phyloP scores from a whole-genome alignment of 2,888 invertebrate genomes.

The Hemicrepidius hirtus region DNA sequence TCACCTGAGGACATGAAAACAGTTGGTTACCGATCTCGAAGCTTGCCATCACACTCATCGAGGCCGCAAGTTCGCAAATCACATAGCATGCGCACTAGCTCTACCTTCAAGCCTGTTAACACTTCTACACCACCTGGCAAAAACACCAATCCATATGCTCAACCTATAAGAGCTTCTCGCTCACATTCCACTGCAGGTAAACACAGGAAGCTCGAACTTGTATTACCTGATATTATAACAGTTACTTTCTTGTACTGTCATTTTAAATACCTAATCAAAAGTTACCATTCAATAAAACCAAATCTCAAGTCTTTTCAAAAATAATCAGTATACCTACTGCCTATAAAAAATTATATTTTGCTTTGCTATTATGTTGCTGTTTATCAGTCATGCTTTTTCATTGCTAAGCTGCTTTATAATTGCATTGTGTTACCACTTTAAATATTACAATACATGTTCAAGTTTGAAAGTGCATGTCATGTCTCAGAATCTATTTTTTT shows the following conservation, averaged over 20 bases:
- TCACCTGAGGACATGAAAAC: conserved; percentile 89
- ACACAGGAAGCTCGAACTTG: neutral
- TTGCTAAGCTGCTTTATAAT: too few relatives aligned
- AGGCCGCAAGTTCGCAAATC: conserved; percentile 78
- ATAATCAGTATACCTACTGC: too few relatives aligned
- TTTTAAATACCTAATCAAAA: too few relatives aligned
- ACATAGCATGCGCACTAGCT: conserved; percentile 76
- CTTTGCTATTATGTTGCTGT: too few relatives aligned
- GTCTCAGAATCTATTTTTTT: too few relatives aligned
- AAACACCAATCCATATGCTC: conserved; percentile 75
- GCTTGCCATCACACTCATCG: conserved; percentile 74
- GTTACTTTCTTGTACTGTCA: conserved; percentile 53
- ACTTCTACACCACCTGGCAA: conserved; percentile 69
- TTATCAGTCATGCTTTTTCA: too few relatives aligned
- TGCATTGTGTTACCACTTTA: too few relatives aligned
- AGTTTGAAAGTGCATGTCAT: too few relatives aligned
- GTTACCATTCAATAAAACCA: too few relatives aligned
- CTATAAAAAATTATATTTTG: too few relatives aligned
- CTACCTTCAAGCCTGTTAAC: conserved; percentile 71
- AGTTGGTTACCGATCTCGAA: conserved; percentile 79
- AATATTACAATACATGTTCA: conserved; percentile 6
- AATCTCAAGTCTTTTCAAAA: too few relatives aligned
- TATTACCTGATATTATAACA: conserved; percentile 50
- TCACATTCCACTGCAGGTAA: conserved; percentile 68
- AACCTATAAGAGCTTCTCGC: conserved; percentile 73